These are phyloP conservation scores for Chromis chromis DNA, from an alignment of 2,797 vertebrate genomes.

Conservation along the genomic window DNA sequence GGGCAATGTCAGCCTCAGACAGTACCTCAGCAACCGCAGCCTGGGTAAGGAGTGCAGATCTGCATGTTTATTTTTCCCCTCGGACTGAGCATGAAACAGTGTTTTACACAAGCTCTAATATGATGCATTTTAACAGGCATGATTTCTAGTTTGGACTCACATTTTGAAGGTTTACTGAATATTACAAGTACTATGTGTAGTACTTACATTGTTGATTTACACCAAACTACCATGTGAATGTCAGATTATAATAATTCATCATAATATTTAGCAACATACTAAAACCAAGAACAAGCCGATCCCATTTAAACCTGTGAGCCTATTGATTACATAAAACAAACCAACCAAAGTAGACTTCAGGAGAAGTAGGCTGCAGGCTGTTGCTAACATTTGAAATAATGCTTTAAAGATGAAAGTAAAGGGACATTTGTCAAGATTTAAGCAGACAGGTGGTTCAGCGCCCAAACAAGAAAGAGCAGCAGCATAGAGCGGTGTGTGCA, in stretches of 20 bases:
- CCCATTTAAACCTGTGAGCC: not conserved
- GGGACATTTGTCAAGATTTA: constrained; percentile 30
- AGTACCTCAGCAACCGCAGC: constrained; percentile 95
- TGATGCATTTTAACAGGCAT: not conserved
- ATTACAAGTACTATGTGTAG: not conserved
- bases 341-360: not conserved
- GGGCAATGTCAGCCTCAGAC: constrained; percentile 93
- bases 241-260: not conserved
- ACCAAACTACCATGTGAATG: not conserved
- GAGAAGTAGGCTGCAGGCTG: constrained; percentile 8
- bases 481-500: not conserved
- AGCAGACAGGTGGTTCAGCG: constrained; percentile 17
- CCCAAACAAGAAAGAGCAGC: constrained; percentile 1
- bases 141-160: not conserved
- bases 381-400: constrained; percentile 1
- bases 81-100: not conserved
- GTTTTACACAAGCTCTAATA: not conserved
- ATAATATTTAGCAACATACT: not conserved
- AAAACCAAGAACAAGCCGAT: not conserved
- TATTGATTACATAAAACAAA: constrained; percentile 21
- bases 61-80: not conserved
- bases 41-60: constrained; percentile 85
- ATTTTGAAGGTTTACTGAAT: not conserved
- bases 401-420: constrained; percentile 27
- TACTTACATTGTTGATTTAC: not conserved